Base-by-base conservation (phyloP, 2,113 vertebrate species). In the Puffinus mauretanicus region DNA sequence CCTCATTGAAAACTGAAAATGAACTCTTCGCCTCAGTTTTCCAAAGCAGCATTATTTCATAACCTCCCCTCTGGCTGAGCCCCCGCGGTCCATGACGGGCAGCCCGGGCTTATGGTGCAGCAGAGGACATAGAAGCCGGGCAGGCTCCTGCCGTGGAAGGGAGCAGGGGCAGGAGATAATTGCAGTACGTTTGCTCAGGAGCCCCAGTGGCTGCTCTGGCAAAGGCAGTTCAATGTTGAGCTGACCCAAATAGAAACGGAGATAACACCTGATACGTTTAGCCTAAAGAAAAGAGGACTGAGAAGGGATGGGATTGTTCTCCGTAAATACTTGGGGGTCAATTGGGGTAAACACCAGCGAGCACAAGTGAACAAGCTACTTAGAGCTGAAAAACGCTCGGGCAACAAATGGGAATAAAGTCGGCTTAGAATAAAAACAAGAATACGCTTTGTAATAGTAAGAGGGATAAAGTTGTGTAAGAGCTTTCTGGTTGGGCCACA, bases 381-480 rank as follows among this genome's bases (percentile, higher is more conserved):
- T 81, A 80, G 46, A 55, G 62, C 49, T 71, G 46, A 55, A 60
- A 85, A 93, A 81, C 3, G 1, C 38, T 66, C 36, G 66, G 71
- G 44, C 57, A 76, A 76, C 42, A 92, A 73, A 65, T 3, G 18
- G 60, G 58, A 86, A 86, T 47, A 81, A 86, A 86, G 27, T 83
- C 49, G 11, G 85, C 75, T 96, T 75, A 94, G 58, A 88, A 40
- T 16, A 36, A 60, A 83, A 94, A 73, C 76, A 96, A 90, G 40
- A 72, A 70, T 3, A 62, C 1, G 12, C 60, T 92, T 81, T 95
- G 85, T 86, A 80, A 77, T 3, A 57, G 16, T 69, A 87, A 94
- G 71, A 88, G 29, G 92, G 79, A 86, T 93, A 70, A 91, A 73
- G 70, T 9, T 72, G 65, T 51, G 36, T 30, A 87, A 91, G 40